Conservation (phyloP, 2,113 vertebrate species). For the Bufo bufo region DNA sequence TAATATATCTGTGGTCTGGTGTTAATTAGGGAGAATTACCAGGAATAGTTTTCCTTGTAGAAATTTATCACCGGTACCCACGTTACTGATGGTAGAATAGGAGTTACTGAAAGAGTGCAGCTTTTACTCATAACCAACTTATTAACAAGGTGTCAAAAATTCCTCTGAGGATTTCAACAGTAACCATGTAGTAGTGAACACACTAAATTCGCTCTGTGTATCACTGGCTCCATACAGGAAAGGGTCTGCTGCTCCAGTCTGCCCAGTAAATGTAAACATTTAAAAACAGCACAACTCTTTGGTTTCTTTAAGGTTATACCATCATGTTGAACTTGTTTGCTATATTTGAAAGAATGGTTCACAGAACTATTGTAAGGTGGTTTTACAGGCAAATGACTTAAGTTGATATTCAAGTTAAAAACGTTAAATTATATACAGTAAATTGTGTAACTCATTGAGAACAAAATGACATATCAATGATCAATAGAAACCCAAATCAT, state of each 20-base stretch:
- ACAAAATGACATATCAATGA: too few relatives aligned
- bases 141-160: conserved; percentile 82
- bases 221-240: conserved; percentile 74
- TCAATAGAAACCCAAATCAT: too few relatives aligned
- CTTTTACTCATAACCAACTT: conserved; percentile 76
- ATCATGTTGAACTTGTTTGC: conserved; percentile 49
- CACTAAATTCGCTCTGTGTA: conserved; percentile 70
- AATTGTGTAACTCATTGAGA: too few relatives aligned
- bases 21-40: conserved; percentile 84
- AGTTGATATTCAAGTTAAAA: too few relatives aligned
- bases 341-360: conserved; percentile 44
- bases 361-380: background rate
- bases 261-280: conserved; percentile 63
- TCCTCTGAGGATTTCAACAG: conserved; percentile 73
- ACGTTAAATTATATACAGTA: too few relatives aligned
- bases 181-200: conserved; percentile 70
- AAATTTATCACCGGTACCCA: conserved; percentile 80
- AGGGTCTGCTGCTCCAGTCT: conserved; percentile 60
- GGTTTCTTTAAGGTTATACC: background rate
- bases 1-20: conserved; percentile 79
- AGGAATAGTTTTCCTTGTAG: conserved; percentile 79
- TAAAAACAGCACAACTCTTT: conserved; percentile 42
- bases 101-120: conserved; percentile 79
- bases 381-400: too few relatives aligned
- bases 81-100: conserved; percentile 77